Evolutionary conservation across 2,888 invertebrate genomes (phyloP), one percentile per base, ranked within the genome.

Genomic region (Campoletis raptor): DNA sequence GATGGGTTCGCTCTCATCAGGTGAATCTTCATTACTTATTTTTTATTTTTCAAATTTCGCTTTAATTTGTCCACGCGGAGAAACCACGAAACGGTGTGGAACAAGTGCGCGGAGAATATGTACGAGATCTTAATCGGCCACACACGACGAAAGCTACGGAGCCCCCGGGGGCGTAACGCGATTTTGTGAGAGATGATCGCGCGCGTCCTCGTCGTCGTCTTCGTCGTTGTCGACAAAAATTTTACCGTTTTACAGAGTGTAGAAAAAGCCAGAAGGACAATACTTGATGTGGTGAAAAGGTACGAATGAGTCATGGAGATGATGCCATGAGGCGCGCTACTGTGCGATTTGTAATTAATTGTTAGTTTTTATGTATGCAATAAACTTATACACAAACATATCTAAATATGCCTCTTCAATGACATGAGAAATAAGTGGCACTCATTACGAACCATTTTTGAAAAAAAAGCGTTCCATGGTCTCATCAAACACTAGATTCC

Each of bases 51-150:
- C 61, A 61, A 82, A 83, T 87, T 83, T 73, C 77, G 61, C 66
- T 81, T 79, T 78, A 83, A 87, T 84, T 85, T 81, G 79, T 81
- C 61, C 74, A 81, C 57, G 45, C 54, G 64, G 79, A 77, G 67
- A 73, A 61, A 72, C 69, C 69, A 36, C 66, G 40, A 48, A 36
- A 48, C 24, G 57, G 77, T 37, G 24, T 36, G 21, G 66, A 79
- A 64, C 74, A 67, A 67, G 66, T 73, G 73, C 69, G 74, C 37
- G 84, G 57, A 74, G 73, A 70, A 74, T 81, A 64, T 80, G 67
- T 79, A 69, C 72, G 85, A 85, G 87, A 89, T 88, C 83, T 89
- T 89, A 87, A 89, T 89, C 87, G 85, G 84, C 87, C 88, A 82
- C 89, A 89, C 88, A 86, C 83, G 88, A 89, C 72, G 88, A 86